These are phyloP conservation scores for Baronia brevicornis DNA, from an alignment of 2,888 invertebrate species.

Conservation along the genomic window DNA sequence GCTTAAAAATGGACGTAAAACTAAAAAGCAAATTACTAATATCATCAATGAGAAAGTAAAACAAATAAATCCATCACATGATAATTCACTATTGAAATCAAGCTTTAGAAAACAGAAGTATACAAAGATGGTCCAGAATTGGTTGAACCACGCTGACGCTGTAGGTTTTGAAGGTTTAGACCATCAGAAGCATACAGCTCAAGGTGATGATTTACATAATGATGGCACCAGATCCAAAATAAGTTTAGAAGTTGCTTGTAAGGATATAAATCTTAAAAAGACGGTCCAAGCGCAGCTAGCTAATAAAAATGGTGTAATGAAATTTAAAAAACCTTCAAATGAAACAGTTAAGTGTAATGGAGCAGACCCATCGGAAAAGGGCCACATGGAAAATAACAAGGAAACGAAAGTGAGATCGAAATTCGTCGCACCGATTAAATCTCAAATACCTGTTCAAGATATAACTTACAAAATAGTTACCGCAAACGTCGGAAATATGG, in stretches of 20 bases:
- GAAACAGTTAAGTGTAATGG: constrained; percentile 7
- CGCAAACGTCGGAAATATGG: constrained; percentile 27
- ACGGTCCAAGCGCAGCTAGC: constrained; percentile 47
- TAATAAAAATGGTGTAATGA: constrained; percentile 59
- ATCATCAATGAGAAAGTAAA: constrained; percentile 28
- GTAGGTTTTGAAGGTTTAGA: constrained; percentile 19
- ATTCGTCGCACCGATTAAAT: constrained; percentile 48
- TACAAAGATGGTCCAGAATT: constrained; percentile 45
- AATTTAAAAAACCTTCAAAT: constrained; percentile 42
- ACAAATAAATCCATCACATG: constrained; percentile 18
- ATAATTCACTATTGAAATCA: constrained; percentile 15
- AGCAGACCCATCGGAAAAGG: constrained; percentile 9
- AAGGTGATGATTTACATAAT: background rate
- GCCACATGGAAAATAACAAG: constrained; percentile 16
- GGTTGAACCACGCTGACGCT: constrained; percentile 39
- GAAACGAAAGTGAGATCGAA: constrained; percentile 38
- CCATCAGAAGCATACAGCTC: background rate
- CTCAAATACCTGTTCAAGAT: constrained; percentile 44
- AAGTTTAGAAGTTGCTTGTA: constrained; percentile 4
- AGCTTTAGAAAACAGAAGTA: constrained; percentile 41
- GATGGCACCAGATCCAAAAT: background rate
- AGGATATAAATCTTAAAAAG: constrained; percentile 24
- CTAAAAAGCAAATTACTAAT: constrained; percentile 20
- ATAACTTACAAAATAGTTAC: constrained; percentile 29
- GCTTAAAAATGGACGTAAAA: too few species aligned